Percentiles rank a stretch among this genome's conserved stretches.
phyloP scores from a whole-genome alignment of 2,797 vertebrate genomes.

The Macroramphosus scolopax region DNA sequence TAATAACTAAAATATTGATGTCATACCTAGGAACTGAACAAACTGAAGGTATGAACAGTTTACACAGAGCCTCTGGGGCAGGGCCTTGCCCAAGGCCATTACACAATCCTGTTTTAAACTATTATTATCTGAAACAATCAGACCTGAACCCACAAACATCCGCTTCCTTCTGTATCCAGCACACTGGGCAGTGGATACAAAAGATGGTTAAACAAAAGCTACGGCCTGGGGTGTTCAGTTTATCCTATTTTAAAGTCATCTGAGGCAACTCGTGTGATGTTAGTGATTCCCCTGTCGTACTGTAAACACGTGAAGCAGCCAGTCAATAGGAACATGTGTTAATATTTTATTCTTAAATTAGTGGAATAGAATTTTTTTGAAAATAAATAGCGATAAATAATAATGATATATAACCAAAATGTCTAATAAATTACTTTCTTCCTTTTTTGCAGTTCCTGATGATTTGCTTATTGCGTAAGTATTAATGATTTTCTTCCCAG shows the following conservation, averaged over 20 bases:
- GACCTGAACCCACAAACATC: neutral
- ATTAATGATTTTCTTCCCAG: conserved; percentile 3
- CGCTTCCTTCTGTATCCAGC: neutral
- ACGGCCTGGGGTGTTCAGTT: too few species aligned
- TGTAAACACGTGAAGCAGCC: neutral
- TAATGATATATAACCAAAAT: too few species aligned
- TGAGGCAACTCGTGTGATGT: too few species aligned
- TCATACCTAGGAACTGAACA: neutral
- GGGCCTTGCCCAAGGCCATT: neutral
- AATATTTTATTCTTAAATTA: neutral
- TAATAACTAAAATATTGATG: neutral
- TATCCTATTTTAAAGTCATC: too few species aligned
- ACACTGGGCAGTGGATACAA: too few species aligned
- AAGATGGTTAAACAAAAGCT: too few species aligned
- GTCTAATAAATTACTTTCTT: too few species aligned
- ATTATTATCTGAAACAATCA: neutral
- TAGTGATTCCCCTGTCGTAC: neutral
- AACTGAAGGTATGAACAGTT: neutral
- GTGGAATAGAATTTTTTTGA: neutral
- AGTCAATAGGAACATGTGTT: neutral
- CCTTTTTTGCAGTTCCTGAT: conserved; percentile 85
- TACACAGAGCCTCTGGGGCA: too few species aligned
- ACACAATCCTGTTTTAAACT: neutral
- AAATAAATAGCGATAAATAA: neutral
- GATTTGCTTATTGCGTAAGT: conserved; percentile 92